Evolutionary conservation across 1,140 invertebrate species (phyloP).

Genomic region (Pseudomyrmex pallidus): DNA sequence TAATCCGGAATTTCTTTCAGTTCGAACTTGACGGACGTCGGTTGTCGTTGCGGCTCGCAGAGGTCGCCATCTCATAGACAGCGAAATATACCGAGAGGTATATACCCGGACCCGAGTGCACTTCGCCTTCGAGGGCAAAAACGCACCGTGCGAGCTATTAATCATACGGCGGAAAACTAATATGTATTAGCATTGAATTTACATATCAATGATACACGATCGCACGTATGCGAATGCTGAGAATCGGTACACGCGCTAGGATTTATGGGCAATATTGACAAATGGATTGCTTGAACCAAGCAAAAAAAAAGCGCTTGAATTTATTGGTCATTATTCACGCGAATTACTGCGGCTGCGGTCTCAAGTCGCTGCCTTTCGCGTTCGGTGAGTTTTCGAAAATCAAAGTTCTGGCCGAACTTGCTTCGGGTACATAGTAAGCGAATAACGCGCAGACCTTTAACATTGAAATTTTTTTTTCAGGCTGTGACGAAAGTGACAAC

Average conservation of each 20-base stretch:
- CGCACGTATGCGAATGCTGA: constrained; percentile 40
- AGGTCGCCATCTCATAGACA: constrained; percentile 66
- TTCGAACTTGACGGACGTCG: constrained; percentile 58
- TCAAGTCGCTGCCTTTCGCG: constrained; percentile 33
- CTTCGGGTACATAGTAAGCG: not conserved
- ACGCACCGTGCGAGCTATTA: constrained; percentile 56
- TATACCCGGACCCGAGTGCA: constrained; percentile 1
- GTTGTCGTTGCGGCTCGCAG: constrained; percentile 52
- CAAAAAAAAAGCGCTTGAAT: constrained; percentile 47
- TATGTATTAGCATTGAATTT: constrained; percentile 69
- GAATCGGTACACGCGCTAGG: constrained; percentile 54
- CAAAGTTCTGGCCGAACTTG: constrained; percentile 8
- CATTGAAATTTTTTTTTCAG: constrained; percentile 37
- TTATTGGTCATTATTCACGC: constrained; percentile 59
- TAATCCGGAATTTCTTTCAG: constrained; percentile 70
- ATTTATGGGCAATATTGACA: constrained; percentile 68
- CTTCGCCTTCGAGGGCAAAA: constrained; percentile 15
- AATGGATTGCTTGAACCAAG: constrained; percentile 42
- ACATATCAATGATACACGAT: constrained; percentile 65
- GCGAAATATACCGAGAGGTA: not conserved
- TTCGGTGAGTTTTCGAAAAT: constrained; percentile 21
- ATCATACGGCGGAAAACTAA: constrained; percentile 68
- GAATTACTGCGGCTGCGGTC: constrained; percentile 45
- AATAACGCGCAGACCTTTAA: constrained; percentile 36
- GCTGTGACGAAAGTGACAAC: constrained; percentile 3